These are phyloP conservation scores for Micrastur ruficollis DNA, from an alignment of 2,797 vertebrate species.

Conservation along the genomic window DNA sequence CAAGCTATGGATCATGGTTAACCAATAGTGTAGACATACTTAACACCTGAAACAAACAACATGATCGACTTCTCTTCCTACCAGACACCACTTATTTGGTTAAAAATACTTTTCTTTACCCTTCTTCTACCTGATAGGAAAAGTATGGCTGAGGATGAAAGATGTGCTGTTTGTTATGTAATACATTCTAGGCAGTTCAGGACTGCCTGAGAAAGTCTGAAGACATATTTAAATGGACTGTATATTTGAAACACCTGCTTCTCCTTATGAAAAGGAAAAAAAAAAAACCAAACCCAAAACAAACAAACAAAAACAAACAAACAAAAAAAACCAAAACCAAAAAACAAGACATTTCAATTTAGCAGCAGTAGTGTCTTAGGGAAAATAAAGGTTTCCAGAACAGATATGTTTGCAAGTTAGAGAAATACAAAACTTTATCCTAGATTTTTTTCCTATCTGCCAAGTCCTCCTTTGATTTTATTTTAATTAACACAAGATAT, in stretches of 20 bases:
- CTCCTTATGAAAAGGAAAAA: not conserved
- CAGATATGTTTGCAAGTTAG: not conserved
- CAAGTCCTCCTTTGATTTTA: not conserved
- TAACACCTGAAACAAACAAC: not conserved
- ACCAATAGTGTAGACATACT: not conserved
- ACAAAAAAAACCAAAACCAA: not conserved
- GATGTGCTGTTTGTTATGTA: not conserved
- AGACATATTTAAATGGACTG: not conserved
- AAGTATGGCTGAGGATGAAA: not conserved
- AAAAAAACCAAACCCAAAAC: no score
- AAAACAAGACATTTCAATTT: not conserved
- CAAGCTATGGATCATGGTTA: not conserved
- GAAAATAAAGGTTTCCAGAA: not conserved
- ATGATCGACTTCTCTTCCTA: not conserved
- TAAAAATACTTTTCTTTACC: not conserved
- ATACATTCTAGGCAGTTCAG: not conserved
- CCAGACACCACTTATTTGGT: not conserved
- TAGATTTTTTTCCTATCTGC: not conserved
- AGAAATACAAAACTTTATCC: not conserved
- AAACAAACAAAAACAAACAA: no score
- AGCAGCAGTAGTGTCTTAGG: not conserved
- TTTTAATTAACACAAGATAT: not conserved
- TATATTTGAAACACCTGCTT: not conserved
- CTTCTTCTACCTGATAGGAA: not conserved
- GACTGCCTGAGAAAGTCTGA: not conserved